These are phyloP conservation scores for Plagodis pulveraria DNA, from an alignment of 2,888 invertebrate genomes.

Conservation along the genomic window DNA sequence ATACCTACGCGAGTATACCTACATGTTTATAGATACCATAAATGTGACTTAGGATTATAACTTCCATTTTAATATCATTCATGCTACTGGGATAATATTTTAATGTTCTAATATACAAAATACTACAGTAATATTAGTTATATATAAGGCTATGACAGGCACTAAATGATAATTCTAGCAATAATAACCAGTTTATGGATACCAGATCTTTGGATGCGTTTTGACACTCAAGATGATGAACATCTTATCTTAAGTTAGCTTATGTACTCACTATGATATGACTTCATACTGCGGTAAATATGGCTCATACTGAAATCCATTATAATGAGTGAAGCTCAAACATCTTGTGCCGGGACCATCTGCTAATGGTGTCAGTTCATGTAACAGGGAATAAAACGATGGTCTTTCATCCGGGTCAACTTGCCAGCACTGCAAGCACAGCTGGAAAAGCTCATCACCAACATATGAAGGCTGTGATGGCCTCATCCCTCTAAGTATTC, in stretches of 20 bases:
- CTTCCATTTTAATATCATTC: no score
- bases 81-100: no score
- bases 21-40: no score
- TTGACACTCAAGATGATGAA: conserved; percentile 7
- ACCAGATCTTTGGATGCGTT: conserved; percentile 40
- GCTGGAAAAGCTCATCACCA: conserved; percentile 91
- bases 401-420: conserved; percentile 92
- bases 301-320: conserved; percentile 76
- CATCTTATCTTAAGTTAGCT: conserved; percentile 27
- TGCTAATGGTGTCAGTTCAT: conserved; percentile 66
- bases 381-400: conserved; percentile 86
- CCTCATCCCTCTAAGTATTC: conserved; percentile 88
- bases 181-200: conserved; percentile 12
- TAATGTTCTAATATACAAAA: background rate
- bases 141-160: conserved; percentile 7
- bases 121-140: conserved; percentile 1
- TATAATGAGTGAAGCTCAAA: conserved; percentile 77
- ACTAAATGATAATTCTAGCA: conserved; percentile 8
- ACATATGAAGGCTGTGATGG: conserved; percentile 90
- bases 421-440: conserved; percentile 94
- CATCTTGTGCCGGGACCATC: conserved; percentile 63
- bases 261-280: conserved; percentile 53
- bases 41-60: no score
- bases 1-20: no score
- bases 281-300: conserved; percentile 76